phyloP scores from a whole-genome alignment of 2,888 invertebrate species.

The Cotesia congregata region DNA sequence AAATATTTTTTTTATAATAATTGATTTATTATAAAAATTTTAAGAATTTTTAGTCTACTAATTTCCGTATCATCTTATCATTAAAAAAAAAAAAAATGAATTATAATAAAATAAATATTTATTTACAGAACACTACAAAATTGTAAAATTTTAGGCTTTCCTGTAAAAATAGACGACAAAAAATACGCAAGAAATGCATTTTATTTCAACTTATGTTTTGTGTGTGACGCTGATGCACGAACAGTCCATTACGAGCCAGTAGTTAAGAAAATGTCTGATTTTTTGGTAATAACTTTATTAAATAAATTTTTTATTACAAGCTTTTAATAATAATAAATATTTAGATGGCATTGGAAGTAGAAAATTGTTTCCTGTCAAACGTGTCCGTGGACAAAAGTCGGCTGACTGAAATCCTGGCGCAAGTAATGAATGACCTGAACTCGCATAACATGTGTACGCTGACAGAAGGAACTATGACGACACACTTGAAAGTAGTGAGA shows the following conservation, averaged over 20 bases:
- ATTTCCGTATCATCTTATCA: no score
- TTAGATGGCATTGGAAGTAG: slow-evolving; percentile 87
- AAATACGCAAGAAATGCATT: slow-evolving; percentile 95
- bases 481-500: slow-evolving; percentile 89
- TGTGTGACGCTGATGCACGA: slow-evolving; percentile 90
- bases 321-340: slow-evolving; percentile 37
- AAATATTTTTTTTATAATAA: slow-evolving; percentile 8
- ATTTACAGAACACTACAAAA: slow-evolving; percentile 79
- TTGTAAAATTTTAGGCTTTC: slow-evolving; percentile 93
- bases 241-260: slow-evolving; percentile 95
- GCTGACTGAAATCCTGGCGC: slow-evolving; percentile 82
- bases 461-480: slow-evolving; percentile 87
- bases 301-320: slow-evolving; percentile 5
- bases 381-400: slow-evolving; percentile 77
- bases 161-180: slow-evolving; percentile 88
- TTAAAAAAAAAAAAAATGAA: no score
- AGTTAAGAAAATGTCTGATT: slow-evolving; percentile 93
- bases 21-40: neutral
- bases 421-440: slow-evolving; percentile 87
- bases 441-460: slow-evolving; percentile 83
- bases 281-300: slow-evolving; percentile 76
- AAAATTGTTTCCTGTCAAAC: slow-evolving; percentile 88
- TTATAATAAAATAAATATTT: slow-evolving; percentile 24
- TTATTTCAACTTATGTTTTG: slow-evolving; percentile 95
- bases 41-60: no score